Evolutionary conservation across 92 coral and sea anemone genomes (phyloP).

Genomic region (Epizoanthus ramosus): DNA sequence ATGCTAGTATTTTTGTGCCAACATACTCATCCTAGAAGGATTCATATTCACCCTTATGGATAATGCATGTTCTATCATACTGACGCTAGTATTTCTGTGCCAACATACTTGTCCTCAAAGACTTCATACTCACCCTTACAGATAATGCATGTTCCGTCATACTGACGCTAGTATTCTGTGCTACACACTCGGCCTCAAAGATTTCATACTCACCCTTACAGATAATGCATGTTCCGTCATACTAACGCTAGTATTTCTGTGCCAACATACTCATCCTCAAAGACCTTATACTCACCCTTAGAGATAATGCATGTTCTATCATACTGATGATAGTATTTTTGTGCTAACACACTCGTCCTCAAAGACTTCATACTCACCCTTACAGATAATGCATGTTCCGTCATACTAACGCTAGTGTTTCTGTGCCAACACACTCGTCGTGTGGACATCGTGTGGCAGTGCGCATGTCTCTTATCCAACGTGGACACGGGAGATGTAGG

Average conservation of each 20-base stretch:
- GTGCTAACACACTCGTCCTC: neutral
- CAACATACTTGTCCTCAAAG: conserved; percentile 79
- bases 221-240: conserved; percentile 88
- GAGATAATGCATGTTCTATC: too few species aligned
- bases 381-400: conserved; percentile 88
- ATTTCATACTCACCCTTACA: conserved; percentile 83
- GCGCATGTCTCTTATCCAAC: conserved; percentile 96
- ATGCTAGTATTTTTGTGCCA: too few species aligned
- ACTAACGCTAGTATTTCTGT: conserved; percentile 98
- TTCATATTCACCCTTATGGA: conserved; percentile 90
- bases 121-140: too few species aligned
- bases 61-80: conserved; percentile 87
- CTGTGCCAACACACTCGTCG: conserved; percentile 99
- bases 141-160: too few species aligned
- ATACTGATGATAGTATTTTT: too few species aligned
- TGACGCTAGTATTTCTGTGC: conserved; percentile 82
- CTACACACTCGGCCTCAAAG: neutral
- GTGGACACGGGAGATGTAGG: conserved; percentile 80
- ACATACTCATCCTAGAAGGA: neutral
- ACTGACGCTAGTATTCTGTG: too few species aligned
- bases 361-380: conserved; percentile 71
- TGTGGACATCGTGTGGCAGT: conserved; percentile 97
- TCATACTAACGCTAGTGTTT: conserved; percentile 97
- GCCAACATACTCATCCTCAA: conserved; percentile 99
- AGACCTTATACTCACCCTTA: too few species aligned